Conservation (phyloP, 1,140 invertebrate genomes). For the Macrotrachela quadricornifera region DNA sequence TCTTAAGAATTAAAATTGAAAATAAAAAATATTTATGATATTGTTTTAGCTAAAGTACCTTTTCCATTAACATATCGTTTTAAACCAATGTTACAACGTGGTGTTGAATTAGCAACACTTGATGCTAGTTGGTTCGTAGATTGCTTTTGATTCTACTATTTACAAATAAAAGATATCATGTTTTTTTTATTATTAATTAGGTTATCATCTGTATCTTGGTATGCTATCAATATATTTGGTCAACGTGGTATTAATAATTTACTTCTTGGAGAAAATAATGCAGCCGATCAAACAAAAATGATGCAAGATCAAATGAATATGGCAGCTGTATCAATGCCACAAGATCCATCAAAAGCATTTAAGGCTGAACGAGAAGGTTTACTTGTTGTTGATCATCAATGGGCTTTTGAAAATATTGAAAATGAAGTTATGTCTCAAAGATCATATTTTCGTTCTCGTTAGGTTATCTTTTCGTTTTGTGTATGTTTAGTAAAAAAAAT, state of each 20-base stretch:
- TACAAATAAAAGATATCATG: background rate
- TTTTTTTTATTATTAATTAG: slow-evolving; percentile 16
- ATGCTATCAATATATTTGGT: slow-evolving; percentile 97
- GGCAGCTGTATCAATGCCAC: slow-evolving; percentile 81
- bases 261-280: slow-evolving; percentile 93
- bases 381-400: slow-evolving; percentile 78
- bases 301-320: slow-evolving; percentile 96
- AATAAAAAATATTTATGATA: background rate
- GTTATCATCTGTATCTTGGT: slow-evolving; percentile 97
- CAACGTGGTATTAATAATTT: slow-evolving; percentile 87
- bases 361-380: slow-evolving; percentile 98
- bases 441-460: too few relatives aligned
- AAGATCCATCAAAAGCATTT: slow-evolving; percentile 89
- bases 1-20: background rate
- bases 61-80: slow-evolving; percentile 90
- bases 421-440: too few relatives aligned
- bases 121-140: slow-evolving; percentile 69
- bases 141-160: background rate
- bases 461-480: too few relatives aligned
- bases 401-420: slow-evolving; percentile 58
- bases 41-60: slow-evolving; percentile 64
- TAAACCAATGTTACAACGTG: slow-evolving; percentile 95
- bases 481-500: too few relatives aligned
- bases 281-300: slow-evolving; percentile 80
- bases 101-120: slow-evolving; percentile 73